Evolutionary conservation across 1,140 invertebrate genomes (phyloP), one percentile per base, ranked within the genome.

Genomic region (Drosophila ironensis): DNA sequence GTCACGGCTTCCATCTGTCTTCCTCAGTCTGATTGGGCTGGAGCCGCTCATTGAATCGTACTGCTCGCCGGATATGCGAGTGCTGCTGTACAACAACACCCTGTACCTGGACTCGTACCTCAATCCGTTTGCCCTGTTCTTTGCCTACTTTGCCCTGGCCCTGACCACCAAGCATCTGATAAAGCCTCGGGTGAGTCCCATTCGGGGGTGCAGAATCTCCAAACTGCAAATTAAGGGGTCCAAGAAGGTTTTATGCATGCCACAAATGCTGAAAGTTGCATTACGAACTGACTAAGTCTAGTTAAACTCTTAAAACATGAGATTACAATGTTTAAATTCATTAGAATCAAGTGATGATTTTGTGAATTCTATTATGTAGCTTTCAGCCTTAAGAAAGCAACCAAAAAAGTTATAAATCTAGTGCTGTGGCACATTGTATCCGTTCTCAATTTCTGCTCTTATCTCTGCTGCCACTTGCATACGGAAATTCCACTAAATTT

Each of bases 61-160:
- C 54, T 91, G 91, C 61, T 77, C 54, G 0, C 56, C 74, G 20
- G 92, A 95, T 87, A 93, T 95, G 0, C 92, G 94, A 30, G 73
- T 92, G 5, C 90, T 94, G 12, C 56, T 92, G 5, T 94, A 94
- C 54, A 88, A 92, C 38, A 81, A 91, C 4, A 70, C 92, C 1
- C 76, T 92, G 2, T 92, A 94, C 44, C 95, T 96, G 94, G 92
- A 93, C 27, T 92, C 92, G 17, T 97, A 94, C 87, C 91, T 94
- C 33, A 94, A 96, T 88, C 94, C 95, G 0, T 91, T 95, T 38
- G 91, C 95, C 8, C 89, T 98, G 44, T 92, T 96, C 20, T 92
- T 94, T 80, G 92, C 95, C 1, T 96, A 95, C 82, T 96, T 93
- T 72, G 90, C 95, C 14, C 88, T 96, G 48, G 94, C 93, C 1